These are phyloP conservation scores for Drosophila parabipectinata DNA, from an alignment of 1,140 invertebrate species.

Conservation along the genomic window DNA sequence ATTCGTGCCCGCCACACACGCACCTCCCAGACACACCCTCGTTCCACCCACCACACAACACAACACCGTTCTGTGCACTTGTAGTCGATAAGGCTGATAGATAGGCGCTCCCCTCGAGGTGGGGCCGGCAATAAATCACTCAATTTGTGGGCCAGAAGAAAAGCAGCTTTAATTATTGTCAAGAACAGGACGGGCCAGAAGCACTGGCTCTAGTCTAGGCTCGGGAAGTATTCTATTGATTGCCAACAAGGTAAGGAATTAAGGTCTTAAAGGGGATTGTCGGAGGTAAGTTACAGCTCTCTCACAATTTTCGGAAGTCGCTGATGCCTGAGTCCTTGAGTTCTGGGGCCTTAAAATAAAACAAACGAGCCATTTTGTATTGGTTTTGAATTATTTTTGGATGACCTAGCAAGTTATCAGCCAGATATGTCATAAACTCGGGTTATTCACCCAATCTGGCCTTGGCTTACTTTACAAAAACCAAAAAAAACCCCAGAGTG, in stretches of 20 bases:
- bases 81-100: constrained; percentile 44
- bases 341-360: too few relatives aligned
- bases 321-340: too few relatives aligned
- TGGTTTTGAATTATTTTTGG: too few relatives aligned
- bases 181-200: constrained; percentile 3
- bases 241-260: not conserved
- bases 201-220: not conserved
- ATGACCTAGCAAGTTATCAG: too few relatives aligned
- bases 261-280: not conserved
- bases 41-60: constrained; percentile 4
- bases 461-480: not conserved
- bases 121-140: constrained; percentile 46
- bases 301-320: not conserved
- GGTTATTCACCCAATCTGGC: too few relatives aligned
- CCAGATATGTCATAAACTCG: too few relatives aligned
- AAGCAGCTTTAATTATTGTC: constrained; percentile 39
- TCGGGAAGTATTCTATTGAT: not conserved
- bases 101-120: constrained; percentile 26
- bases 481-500: too few relatives aligned
- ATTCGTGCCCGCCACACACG: not conserved
- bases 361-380: too few relatives aligned
- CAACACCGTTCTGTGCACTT: constrained; percentile 29
- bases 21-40: not conserved
- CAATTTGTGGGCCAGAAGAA: constrained; percentile 34
- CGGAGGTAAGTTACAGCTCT: not conserved